A percentile compares a stretch with the other conserved stretches of the same genome.
phyloP scores from a whole-genome alignment of 2,797 vertebrate genomes.

The Lacerta viridis region DNA sequence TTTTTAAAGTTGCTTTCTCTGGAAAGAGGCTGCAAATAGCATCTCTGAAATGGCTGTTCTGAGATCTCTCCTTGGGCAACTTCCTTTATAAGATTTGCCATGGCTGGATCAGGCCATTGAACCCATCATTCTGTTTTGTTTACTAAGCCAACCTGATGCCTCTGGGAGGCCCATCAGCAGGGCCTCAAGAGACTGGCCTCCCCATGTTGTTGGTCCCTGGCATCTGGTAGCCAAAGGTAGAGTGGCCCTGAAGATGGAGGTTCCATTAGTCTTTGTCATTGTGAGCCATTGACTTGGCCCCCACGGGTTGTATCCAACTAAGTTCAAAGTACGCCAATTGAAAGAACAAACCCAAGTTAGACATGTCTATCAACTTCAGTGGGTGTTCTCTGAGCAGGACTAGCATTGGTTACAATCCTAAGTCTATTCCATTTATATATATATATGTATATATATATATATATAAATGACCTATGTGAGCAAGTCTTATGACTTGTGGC shows the following conservation, averaged over 20 bases:
- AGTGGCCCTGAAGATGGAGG: not conserved
- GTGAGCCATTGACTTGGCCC: not conserved
- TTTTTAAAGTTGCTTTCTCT: not conserved
- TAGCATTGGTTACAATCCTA: too few species aligned
- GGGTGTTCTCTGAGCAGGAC: too few species aligned
- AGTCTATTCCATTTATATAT: too few species aligned
- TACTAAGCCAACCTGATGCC: not conserved
- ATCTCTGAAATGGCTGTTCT: not conserved
- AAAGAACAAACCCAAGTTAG: too few species aligned
- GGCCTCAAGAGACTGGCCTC: not conserved
- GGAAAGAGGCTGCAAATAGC: not conserved
- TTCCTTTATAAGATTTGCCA: not conserved
- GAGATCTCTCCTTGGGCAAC: not conserved
- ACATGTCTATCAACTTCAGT: too few species aligned
- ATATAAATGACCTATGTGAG: not conserved
- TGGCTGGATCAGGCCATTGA: not conserved
- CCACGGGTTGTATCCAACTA: too few species aligned
- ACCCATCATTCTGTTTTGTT: not conserved
- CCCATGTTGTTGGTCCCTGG: not conserved
- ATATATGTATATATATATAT: too few species aligned
- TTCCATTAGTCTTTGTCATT: not conserved
- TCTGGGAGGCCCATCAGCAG: not conserved
- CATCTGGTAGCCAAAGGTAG: too few species aligned
- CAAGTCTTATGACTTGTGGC: not conserved
- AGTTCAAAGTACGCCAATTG: too few species aligned